These are phyloP conservation scores for Microplitis demolitor DNA, from an alignment of 1,140 invertebrate species.

Conservation along the genomic window DNA sequence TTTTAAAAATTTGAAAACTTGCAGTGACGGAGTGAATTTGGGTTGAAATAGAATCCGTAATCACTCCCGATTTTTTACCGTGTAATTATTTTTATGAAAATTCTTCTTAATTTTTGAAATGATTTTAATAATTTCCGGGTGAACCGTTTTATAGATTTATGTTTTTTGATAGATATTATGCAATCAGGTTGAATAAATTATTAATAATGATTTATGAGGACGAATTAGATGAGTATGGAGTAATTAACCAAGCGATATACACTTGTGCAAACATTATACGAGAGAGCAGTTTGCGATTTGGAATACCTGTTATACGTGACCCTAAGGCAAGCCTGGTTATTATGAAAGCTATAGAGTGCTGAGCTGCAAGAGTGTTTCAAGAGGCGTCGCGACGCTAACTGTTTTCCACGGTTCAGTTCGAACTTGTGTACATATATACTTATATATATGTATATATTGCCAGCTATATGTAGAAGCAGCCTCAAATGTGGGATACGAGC, in stretches of 20 bases:
- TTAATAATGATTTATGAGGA: slow-evolving; percentile 40
- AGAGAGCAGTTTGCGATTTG: neutral
- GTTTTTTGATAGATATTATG: neutral
- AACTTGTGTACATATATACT: no score
- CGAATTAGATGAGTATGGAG: slow-evolving; percentile 31
- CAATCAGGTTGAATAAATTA: slow-evolving; percentile 16
- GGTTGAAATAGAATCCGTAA: no score
- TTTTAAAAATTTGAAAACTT: no score
- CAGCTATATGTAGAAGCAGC: no score
- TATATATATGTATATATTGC: no score
- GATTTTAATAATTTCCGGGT: no score
- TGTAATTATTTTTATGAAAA: no score
- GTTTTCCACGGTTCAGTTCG: neutral
- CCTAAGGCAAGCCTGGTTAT: slow-evolving; percentile 1
- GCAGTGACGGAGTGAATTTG: no score
- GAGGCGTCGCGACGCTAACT: neutral
- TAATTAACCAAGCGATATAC: slow-evolving; percentile 42
- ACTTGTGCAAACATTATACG: slow-evolving; percentile 45
- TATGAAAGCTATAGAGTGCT: neutral
- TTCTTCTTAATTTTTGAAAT: no score
- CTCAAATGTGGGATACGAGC: no score
- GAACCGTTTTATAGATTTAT: neutral
- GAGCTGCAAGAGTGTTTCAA: neutral
- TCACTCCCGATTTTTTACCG: no score
- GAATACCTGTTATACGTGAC: slow-evolving; percentile 20